phyloP scores from a whole-genome alignment of 2,888 invertebrate genomes.

The Caenorhabditis afra region DNA sequence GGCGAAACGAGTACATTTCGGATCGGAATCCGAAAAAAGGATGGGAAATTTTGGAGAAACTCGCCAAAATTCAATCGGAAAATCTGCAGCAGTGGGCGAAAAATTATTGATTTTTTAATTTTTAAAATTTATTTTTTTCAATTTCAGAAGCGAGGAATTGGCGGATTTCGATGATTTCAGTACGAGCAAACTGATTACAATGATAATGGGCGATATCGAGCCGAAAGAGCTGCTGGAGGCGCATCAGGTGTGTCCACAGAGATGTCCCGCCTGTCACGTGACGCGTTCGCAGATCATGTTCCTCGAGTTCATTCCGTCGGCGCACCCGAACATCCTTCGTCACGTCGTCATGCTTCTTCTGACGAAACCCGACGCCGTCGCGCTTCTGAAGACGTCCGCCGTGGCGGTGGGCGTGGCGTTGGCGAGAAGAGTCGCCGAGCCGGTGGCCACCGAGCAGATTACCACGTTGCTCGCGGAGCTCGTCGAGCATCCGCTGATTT shows the following conservation, averaged over 20 bases:
- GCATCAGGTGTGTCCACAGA: constrained; percentile 54
- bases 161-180: constrained; percentile 47
- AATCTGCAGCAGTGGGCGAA: constrained; percentile 2
- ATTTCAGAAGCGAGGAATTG: constrained; percentile 5
- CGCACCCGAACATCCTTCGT: constrained; percentile 39
- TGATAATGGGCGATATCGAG: constrained; percentile 52
- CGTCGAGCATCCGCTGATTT: constrained; percentile 23
- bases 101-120: no score
- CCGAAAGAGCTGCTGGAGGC: constrained; percentile 29
- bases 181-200: constrained; percentile 34
- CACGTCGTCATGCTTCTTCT: constrained; percentile 25
- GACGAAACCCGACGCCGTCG: constrained; percentile 10
- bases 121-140: neutral
- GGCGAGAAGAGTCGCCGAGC: constrained; percentile 52
- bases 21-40: constrained; percentile 43
- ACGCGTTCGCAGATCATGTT: constrained; percentile 25
- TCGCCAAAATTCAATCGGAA: constrained; percentile 31
- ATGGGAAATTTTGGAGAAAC: constrained; percentile 39
- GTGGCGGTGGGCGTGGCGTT: constrained; percentile 60
- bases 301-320: constrained; percentile 46
- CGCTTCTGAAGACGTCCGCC: constrained; percentile 26
- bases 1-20: constrained; percentile 40
- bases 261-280: no score
- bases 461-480: constrained; percentile 17
- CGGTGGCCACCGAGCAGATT: constrained; percentile 31